These are phyloP conservation scores for Hybos culiciformis DNA, from an alignment of 2,888 invertebrate genomes.

Conservation along the genomic window DNA sequence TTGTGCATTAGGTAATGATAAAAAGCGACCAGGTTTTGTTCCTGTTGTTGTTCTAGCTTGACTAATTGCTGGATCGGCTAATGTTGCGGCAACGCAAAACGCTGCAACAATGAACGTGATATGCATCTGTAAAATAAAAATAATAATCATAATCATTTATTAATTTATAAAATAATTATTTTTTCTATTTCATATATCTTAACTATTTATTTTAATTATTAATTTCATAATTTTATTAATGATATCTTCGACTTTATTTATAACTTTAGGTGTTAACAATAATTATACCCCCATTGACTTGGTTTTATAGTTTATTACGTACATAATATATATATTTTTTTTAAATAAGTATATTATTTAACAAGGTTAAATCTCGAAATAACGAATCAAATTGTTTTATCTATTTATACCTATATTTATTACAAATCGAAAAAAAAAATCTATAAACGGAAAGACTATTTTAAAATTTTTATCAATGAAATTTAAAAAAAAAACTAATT, in stretches of 20 bases:
- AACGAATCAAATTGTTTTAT: no score
- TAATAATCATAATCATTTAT: slow-evolving; percentile 5
- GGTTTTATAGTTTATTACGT: background rate
- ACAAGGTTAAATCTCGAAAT: no score
- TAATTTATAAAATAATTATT: background rate
- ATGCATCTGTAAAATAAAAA: slow-evolving; percentile 48
- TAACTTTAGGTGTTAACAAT: background rate
- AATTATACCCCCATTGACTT: background rate
- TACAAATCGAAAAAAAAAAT: no score
- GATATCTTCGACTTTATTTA: background rate
- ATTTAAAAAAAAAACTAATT: no score
- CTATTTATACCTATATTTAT: no score
- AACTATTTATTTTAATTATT: background rate
- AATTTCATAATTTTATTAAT: background rate
- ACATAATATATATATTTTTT: no score
- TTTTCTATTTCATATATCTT: background rate
- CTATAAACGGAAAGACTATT: no score
- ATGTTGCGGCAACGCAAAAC: slow-evolving; percentile 40
- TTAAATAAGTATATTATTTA: no score
- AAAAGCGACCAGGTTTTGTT: slow-evolving; percentile 68
- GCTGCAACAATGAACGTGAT: slow-evolving; percentile 47
- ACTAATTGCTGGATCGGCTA: slow-evolving; percentile 43
- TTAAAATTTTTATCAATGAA: no score
- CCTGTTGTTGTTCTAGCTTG: slow-evolving; percentile 46
- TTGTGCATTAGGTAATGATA: slow-evolving; percentile 64